Evolutionary conservation across 2,113 vertebrate species (phyloP), one percentile per base, ranked within the genome.

Genomic region (Aegithalos caudatus): DNA sequence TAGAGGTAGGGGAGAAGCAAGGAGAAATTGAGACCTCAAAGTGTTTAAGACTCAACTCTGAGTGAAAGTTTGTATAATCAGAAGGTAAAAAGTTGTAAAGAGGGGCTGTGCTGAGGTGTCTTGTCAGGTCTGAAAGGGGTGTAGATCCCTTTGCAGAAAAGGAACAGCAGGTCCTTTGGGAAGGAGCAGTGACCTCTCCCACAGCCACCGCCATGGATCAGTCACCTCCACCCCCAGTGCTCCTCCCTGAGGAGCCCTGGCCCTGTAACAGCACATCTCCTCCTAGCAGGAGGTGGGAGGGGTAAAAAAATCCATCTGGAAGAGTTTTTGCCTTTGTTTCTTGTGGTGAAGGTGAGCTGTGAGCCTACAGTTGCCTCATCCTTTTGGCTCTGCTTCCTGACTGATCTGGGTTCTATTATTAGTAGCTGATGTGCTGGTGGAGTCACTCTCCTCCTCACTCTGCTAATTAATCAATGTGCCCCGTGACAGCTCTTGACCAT

Each of bases 391-490:
- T 0, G 2, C 29, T 92, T 62, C 60, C 70, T 0, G 2, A 17
- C 90, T 20, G 61, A 90, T 81, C 21, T 5, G 78, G 58, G 66
- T 87, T 94, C 95, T 96, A 51, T 95, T 93, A 86, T 94, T 97
- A 97, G 96, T 19, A 94, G 85, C 62, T 73, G 78, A 60, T 13
- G 17, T 67, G 72, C 62, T 14, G 53, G 74, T 83, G 67, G 76
- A 85, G 69, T 81, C 76, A 40, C 42, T 91, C 70, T 84, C 57
- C 53, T 94, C 62, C 76, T 51, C 38, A 67, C 70, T 94, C 77
- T 73, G 71, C 72, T 95, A 95, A 97, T 97, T 93, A 97, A 97
- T 97, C 95, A 95, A 17, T 57, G 82, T 40, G 53, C 24, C 54
- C 45, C 0, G 3, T 84, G 95, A 88, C 89, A 94, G 82, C 61